A percentile compares a stretch with the other conserved stretches of the same genome.
phyloP scores from a whole-genome alignment of 2,797 vertebrate species.

The Malurus leucopterus region DNA sequence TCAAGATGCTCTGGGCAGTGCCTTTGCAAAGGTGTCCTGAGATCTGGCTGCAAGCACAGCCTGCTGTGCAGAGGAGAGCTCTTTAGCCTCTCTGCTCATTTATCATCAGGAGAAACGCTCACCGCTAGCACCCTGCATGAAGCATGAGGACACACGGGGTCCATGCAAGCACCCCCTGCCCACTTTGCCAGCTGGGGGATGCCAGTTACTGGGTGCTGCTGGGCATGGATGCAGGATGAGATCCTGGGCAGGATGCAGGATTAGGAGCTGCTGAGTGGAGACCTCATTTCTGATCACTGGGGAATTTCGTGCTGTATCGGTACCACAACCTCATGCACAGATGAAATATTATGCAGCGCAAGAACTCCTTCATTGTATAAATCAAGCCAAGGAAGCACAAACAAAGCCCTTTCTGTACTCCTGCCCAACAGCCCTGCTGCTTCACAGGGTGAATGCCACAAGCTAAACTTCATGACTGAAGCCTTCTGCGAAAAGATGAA shows the following conservation, averaged over 20 bases:
- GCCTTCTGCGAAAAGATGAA: constrained; percentile 29
- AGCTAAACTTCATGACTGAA: constrained; percentile 18
- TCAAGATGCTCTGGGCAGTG: rapidly evolving
- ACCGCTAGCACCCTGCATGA: not conserved
- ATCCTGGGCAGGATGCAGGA: not conserved
- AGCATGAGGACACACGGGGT: not conserved
- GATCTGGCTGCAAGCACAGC: not conserved
- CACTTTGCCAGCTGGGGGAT: not conserved
- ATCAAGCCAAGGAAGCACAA: constrained; percentile 18
- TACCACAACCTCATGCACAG: not conserved
- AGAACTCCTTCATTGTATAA: constrained; percentile 26
- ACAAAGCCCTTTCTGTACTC: constrained; percentile 41
- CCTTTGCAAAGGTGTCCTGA: not conserved
- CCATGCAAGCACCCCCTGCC: not conserved
- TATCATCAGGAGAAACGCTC: not conserved
- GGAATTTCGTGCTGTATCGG: constrained; percentile 8
- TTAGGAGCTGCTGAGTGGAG: not conserved
- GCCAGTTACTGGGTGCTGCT: not conserved
- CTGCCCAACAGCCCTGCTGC: not conserved
- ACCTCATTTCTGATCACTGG: not conserved
- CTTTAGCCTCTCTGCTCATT: not conserved
- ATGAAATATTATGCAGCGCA: not conserved
- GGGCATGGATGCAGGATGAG: not conserved
- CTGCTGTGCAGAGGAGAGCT: not conserved
- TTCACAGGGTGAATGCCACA: constrained; percentile 3